Conservation (phyloP, 2,113 vertebrate genomes). For the Urocitellus parryii region DNA sequence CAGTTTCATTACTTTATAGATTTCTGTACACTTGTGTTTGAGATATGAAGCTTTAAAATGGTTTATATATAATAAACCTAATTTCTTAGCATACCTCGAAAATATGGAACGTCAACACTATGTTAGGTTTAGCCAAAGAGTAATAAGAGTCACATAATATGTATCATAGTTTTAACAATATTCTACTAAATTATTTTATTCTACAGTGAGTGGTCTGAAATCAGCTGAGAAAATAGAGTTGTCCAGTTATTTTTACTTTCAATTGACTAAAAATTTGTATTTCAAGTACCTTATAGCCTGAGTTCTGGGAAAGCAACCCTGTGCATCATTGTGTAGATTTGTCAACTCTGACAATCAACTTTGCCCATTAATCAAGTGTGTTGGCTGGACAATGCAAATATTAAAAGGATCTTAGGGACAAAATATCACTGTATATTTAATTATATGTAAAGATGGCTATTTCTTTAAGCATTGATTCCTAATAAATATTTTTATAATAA, state of each 20-base stretch:
- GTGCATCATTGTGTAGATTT: neutral
- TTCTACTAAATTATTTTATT: neutral
- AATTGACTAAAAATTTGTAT: neutral
- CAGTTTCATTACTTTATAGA: neutral
- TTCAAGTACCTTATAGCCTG: neutral
- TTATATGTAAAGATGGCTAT: neutral
- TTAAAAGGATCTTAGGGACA: neutral
- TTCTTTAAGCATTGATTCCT: neutral
- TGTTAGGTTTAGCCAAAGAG: neutral
- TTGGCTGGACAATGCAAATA: neutral
- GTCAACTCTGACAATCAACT: neutral
- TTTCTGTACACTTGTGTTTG: neutral
- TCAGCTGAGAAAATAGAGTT: neutral
- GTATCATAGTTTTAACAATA: slow-evolving; percentile 6
- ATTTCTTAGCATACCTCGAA: neutral
- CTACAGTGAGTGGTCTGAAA: neutral
- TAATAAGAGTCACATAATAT: neutral
- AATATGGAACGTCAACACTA: neutral
- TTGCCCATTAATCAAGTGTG: neutral
- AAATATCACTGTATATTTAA: neutral
- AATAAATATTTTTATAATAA: neutral
- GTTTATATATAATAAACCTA: neutral
- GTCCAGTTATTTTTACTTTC: neutral
- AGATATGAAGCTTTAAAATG: neutral
- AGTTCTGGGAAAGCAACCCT: neutral